Conservation (phyloP, 92 coral and sea anemone species). For the Porites lobata region DNA sequence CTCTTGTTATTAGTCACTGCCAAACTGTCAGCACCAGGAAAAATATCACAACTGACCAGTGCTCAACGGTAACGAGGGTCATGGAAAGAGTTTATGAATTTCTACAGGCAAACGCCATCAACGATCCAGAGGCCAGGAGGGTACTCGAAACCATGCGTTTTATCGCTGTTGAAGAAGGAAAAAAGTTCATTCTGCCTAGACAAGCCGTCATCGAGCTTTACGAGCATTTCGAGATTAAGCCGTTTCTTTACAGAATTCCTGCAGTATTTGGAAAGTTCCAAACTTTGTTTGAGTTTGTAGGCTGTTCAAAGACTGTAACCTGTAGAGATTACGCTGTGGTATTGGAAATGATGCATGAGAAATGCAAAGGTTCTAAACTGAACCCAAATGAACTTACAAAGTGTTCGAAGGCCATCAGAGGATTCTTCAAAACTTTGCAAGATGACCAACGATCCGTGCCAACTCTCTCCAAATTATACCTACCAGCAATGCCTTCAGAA, state of each 20-base stretch:
- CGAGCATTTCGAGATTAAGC: slow-evolving; percentile 54
- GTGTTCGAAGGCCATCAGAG: slow-evolving; percentile 64
- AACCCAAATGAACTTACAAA: slow-evolving; percentile 61
- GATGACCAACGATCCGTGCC: not conserved
- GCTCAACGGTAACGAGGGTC: not conserved
- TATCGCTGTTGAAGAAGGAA: slow-evolving; percentile 65
- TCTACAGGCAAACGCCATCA: slow-evolving; percentile 4
- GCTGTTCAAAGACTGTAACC: slow-evolving; percentile 55
- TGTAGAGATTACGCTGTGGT: slow-evolving; percentile 76
- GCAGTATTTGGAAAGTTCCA: slow-evolving; percentile 45
- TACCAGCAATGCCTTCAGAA: slow-evolving; percentile 58
- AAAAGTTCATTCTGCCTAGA: slow-evolving; percentile 61
- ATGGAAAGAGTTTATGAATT: slow-evolving; percentile 74
- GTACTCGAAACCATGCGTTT: slow-evolving; percentile 39
- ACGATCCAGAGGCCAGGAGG: not conserved
- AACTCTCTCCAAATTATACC: slow-evolving; percentile 34
- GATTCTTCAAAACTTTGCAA: slow-evolving; percentile 52
- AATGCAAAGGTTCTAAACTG: slow-evolving; percentile 28
- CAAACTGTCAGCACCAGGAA: not conserved
- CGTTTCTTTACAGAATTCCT: slow-evolving; percentile 80
- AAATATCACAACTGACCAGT: not conserved
- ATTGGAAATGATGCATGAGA: slow-evolving; percentile 41
- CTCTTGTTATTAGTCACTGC: slow-evolving; percentile 63
- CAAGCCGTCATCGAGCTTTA: slow-evolving; percentile 69
- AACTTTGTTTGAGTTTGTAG: slow-evolving; percentile 64